Evolutionary conservation across 2,113 vertebrate genomes (phyloP).

Genomic region (Gavia stellata): DNA sequence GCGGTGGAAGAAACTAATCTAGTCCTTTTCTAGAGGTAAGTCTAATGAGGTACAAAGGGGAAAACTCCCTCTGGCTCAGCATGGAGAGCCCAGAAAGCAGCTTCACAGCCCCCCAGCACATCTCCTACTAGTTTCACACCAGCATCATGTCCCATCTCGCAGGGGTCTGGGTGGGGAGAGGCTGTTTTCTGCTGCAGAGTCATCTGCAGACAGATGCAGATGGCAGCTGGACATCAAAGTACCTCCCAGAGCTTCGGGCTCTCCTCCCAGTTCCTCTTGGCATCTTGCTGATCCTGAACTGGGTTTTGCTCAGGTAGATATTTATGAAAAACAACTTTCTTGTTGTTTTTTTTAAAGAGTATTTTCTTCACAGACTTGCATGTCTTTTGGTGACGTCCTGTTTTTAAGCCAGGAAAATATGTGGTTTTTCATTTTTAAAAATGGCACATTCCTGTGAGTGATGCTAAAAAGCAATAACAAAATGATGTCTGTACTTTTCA

Average conservation of each 20-base stretch:
- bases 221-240: neutral
- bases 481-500: neutral
- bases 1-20: neutral
- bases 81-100: neutral
- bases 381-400: neutral
- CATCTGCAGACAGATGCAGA: neutral
- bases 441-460: neutral
- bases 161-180: neutral
- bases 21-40: neutral
- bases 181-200: neutral
- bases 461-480: neutral
- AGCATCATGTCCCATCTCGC: neutral
- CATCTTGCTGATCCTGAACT: neutral
- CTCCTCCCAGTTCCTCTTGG: neutral
- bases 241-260: neutral
- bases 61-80: neutral
- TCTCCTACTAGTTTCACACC: neutral
- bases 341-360: neutral
- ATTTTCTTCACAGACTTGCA: neutral
- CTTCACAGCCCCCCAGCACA: neutral
- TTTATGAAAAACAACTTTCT: neutral
- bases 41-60: neutral
- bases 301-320: neutral
- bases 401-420: slow-evolving; percentile 1
- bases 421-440: neutral